Evolutionary conservation across 1,140 invertebrate species (phyloP), one percentile per base, ranked within the genome.

Genomic region (Sycobia sp.): DNA sequence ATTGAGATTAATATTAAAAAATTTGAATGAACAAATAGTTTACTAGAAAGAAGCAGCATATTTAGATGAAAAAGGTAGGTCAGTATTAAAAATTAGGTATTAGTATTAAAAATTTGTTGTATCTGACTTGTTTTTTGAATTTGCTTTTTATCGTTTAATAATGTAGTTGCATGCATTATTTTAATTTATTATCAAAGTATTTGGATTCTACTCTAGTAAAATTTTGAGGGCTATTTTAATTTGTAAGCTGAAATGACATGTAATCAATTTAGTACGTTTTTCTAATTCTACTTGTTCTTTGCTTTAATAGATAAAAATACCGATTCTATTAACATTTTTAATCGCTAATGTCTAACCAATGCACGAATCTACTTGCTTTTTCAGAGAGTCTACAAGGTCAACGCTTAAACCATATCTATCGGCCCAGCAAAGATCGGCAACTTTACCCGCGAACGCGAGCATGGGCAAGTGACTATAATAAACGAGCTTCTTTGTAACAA

Each of bases 371-470:
- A 47, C 27, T 65, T 65, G 43, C 38, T 57, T 67, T 62, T 62
- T 62, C 71, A 91, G 90, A 79, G 90, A 91, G 76, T 91, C 89
- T 2, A 90, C 89, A 72, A 86, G 88, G 71, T 90, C 89, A 61
- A 87, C 86, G 65, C 75, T 90, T 71, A 90, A 89, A 81, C 84
- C 86, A 68, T 89, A 88, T 74, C 81, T 89, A 79, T 86, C 86
- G 74, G 84, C 85, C 64, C 86, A 86, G 65, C 88, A 89, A 79
- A 83, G 88, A 75, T 89, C 88, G 67, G 88, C 88, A 38, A 90
- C 88, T 44, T 81, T 90, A 71, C 89, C 89, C 61, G 86, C 87
- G 43, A 89, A 88, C 74, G 86, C 88, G 41, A 82, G 81, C 63
- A 82, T 83, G 79, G 81, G 81, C 43, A 83, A 83, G 71, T 83